phyloP scores from a whole-genome alignment of 1,140 invertebrate species.

The Drosophila paulistorum region DNA sequence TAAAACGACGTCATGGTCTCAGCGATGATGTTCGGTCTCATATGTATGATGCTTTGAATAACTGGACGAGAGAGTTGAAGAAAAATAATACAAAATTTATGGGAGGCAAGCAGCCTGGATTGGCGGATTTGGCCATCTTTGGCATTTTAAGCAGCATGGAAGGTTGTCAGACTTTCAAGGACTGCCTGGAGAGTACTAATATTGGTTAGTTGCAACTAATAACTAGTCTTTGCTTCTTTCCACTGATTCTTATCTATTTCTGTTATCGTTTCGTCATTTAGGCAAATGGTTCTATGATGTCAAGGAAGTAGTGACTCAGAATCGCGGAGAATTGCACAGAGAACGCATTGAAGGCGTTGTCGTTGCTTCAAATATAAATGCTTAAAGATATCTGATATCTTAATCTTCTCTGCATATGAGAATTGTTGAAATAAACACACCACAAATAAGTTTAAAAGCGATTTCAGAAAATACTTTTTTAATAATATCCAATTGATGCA shows the following conservation, averaged over 20 bases:
- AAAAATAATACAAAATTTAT: conserved; percentile 90
- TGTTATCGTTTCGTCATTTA: conserved; percentile 12
- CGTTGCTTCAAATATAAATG: conserved; percentile 4
- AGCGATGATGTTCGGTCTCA: conserved; percentile 95
- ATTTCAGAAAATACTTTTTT: background rate
- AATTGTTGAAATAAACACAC: conserved; percentile 4
- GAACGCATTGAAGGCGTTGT: conserved; percentile 59
- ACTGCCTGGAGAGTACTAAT: conserved; percentile 89
- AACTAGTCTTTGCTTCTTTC: background rate
- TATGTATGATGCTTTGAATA: conserved; percentile 94
- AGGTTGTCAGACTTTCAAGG: conserved; percentile 95
- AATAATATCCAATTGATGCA: background rate
- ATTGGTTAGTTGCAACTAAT: conserved; percentile 82
- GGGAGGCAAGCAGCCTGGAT: conserved; percentile 93
- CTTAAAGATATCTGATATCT: background rate
- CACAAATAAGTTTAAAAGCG: background rate
- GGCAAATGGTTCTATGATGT: conserved; percentile 85
- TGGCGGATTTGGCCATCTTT: conserved; percentile 97
- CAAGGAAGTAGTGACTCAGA: conserved; percentile 84
- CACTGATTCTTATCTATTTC: background rate
- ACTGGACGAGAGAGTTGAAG: conserved; percentile 90
- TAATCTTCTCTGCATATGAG: no score
- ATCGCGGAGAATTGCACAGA: conserved; percentile 82
- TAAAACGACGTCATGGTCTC: conserved; percentile 94
- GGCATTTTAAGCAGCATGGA: conserved; percentile 97